phyloP scores from a whole-genome alignment of 2,113 vertebrate species.

The Chlorodrepanis virens region DNA sequence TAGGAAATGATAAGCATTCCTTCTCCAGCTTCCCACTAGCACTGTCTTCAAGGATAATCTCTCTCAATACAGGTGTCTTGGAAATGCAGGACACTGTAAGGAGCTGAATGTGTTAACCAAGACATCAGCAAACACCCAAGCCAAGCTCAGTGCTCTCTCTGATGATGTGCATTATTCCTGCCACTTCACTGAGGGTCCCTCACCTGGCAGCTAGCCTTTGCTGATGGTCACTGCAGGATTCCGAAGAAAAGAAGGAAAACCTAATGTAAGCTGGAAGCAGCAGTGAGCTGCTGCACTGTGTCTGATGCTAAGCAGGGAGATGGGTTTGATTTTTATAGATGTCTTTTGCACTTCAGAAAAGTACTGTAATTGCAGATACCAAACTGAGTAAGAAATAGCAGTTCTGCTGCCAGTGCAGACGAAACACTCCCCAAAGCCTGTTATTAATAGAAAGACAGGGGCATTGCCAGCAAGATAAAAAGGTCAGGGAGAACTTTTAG shows the following conservation, averaged over 20 bases:
- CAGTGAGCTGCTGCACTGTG: background rate
- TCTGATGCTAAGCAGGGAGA: constrained; percentile 8
- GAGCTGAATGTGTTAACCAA: background rate
- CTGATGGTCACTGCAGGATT: background rate
- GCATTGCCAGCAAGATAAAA: background rate
- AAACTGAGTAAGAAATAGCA: constrained; percentile 32
- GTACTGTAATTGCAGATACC: constrained; percentile 32
- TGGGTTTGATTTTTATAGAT: constrained; percentile 43
- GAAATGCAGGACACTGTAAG: background rate
- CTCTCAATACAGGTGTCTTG: background rate
- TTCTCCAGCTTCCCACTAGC: background rate
- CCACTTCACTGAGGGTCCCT: background rate
- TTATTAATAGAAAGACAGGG: constrained; percentile 41
- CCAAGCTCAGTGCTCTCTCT: background rate
- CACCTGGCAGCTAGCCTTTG: background rate
- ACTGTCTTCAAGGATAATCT: background rate
- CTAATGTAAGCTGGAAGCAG: background rate
- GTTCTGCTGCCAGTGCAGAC: background rate
- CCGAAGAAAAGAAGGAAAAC: background rate
- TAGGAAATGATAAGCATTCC: background rate
- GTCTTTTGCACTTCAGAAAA: constrained; percentile 44
- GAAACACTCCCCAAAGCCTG: background rate
- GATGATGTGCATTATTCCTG: background rate
- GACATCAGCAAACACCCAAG: background rate
- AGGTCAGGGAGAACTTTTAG: background rate